These are phyloP conservation scores for Mastomys natalensis DNA, from an alignment of 2,113 vertebrate species.

Conservation along the genomic window DNA sequence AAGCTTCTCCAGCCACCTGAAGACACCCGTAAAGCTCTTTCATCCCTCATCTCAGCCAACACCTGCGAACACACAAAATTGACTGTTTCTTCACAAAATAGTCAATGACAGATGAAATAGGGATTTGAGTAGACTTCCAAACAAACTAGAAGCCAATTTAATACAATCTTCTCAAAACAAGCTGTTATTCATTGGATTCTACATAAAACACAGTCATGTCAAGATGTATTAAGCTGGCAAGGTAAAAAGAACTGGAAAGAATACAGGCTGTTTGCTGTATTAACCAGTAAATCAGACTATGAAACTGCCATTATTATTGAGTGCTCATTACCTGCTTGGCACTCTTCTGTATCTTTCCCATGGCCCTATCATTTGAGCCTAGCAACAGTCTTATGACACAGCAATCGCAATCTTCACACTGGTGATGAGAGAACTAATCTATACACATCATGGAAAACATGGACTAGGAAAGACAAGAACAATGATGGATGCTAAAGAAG, in stretches of 20 bases:
- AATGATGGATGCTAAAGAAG: neutral
- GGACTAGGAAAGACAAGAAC: neutral
- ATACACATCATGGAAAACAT: neutral
- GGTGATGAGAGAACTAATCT: neutral
- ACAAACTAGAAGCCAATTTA: conserved; percentile 25
- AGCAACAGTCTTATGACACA: neutral
- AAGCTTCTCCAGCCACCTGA: neutral
- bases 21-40: neutral
- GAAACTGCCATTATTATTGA: neutral
- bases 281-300: neutral
- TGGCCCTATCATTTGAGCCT: neutral
- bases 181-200: neutral
- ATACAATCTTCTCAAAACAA: neutral
- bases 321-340: neutral
- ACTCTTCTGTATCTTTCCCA: neutral
- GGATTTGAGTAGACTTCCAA: neutral
- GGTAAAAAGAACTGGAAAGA: neutral
- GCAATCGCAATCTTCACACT: neutral
- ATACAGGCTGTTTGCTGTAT: neutral
- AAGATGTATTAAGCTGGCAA: neutral
- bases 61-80: neutral
- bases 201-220: neutral
- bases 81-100: conserved; percentile 42
- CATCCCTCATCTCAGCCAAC: neutral
- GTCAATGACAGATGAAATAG: conserved; percentile 17